A percentile compares a stretch with the other conserved stretches of the same genome.
Evolutionary conservation across 1,140 invertebrate species (phyloP).

Genomic region (Drosophila ficusphila): DNA sequence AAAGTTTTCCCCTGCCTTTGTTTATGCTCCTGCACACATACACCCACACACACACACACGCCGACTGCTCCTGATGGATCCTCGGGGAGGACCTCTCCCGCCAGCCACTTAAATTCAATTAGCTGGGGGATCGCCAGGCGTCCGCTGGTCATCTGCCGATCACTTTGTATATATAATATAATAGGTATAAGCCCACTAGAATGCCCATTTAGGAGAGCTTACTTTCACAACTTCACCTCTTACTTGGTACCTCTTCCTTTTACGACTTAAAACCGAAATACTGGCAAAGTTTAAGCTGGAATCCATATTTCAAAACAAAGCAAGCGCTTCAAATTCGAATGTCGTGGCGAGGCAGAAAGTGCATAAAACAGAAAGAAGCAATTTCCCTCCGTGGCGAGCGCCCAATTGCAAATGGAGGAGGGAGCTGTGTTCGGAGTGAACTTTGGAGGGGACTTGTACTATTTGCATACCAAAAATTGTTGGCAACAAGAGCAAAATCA

Average conservation of each 20-base stretch:
- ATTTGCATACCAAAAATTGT: slow-evolving; percentile 75
- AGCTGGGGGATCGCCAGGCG: slow-evolving; percentile 27
- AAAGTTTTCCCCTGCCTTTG: slow-evolving; percentile 36
- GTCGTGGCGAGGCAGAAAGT: slow-evolving; percentile 44
- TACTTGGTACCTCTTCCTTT: not conserved
- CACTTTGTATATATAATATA: no score
- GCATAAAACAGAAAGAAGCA: slow-evolving; percentile 73
- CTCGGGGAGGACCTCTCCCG: slow-evolving; percentile 24
- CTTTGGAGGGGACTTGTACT: slow-evolving; percentile 19
- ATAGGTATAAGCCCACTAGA: no score
- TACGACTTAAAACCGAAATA: slow-evolving; percentile 18
- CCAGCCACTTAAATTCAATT: slow-evolving; percentile 47
- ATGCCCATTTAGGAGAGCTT: no score
- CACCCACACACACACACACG: no score
- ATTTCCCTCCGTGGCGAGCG: slow-evolving; percentile 50
- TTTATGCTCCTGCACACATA: slow-evolving; percentile 7
- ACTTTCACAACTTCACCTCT: slow-evolving; percentile 10
- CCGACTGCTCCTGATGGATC: not conserved
- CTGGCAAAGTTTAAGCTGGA: slow-evolving; percentile 70
- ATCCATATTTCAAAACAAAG: slow-evolving; percentile 70
- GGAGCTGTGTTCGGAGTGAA: not conserved
- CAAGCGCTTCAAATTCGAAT: slow-evolving; percentile 61
- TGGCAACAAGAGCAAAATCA: slow-evolving; percentile 56
- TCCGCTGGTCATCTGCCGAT: slow-evolving; percentile 20
- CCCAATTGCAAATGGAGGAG: not conserved